Conservation (phyloP, 1,140 invertebrate species). For the Drosophila sturtevanti region DNA sequence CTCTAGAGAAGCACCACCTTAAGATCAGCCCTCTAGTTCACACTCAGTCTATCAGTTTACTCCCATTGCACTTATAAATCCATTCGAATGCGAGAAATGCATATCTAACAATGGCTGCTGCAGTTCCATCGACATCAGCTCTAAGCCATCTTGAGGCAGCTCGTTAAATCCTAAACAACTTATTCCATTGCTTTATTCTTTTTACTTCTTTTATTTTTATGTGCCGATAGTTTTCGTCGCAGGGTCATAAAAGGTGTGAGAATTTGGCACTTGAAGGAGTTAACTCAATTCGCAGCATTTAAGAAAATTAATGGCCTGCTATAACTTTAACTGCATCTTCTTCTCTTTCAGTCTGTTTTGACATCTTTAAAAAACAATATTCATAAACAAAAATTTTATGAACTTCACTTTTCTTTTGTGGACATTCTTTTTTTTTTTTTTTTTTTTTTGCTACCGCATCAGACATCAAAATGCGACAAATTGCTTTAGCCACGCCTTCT, state of each 20-base stretch:
- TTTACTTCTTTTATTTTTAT: background rate
- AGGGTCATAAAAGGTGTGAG: background rate
- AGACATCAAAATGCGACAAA: conserved; percentile 47
- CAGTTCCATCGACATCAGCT: conserved; percentile 47
- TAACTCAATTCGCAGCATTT: background rate
- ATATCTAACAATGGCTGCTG: conserved; percentile 47
- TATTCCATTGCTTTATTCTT: background rate
- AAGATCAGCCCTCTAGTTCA: conserved; percentile 54
- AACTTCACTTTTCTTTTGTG: background rate
- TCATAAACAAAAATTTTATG: conserved; percentile 57
- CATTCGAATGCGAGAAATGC: conserved; percentile 37
- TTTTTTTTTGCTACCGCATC: conserved; percentile 24
- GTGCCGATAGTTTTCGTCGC: background rate
- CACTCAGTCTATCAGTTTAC: conserved; percentile 44
- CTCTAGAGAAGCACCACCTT: conserved; percentile 26
- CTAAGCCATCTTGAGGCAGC: conserved; percentile 50
- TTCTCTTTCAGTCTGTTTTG: background rate
- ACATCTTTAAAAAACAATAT: conserved; percentile 66
- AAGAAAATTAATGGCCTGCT: background rate
- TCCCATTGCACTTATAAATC: conserved; percentile 61
- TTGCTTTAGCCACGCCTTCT: conserved; percentile 34
- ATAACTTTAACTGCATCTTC: background rate
- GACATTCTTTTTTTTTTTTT: background rate
- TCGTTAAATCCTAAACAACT: conserved; percentile 77
- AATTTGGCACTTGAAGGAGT: conserved; percentile 3